Conservation (phyloP, 2,888 invertebrate species). For the Parthenolecanium corni region DNA sequence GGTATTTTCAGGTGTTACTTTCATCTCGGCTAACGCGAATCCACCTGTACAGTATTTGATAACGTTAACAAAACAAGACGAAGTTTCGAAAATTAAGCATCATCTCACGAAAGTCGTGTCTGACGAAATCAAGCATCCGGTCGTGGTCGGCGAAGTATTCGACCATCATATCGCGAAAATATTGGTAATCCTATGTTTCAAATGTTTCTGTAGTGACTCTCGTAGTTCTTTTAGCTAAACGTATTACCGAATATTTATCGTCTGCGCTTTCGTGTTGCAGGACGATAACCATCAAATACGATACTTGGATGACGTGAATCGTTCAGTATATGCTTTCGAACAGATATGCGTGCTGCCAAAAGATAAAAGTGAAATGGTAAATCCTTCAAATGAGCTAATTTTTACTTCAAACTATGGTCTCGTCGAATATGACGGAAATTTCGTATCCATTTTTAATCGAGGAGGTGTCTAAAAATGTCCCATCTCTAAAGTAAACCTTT, state of each 20-base stretch:
- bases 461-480: too few relatives aligned
- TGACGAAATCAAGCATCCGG: slow-evolving; percentile 36
- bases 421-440: too few relatives aligned
- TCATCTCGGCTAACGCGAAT: slow-evolving; percentile 41
- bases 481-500: too few relatives aligned
- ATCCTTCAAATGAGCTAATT: background rate
- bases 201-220: too few relatives aligned
- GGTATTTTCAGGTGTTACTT: slow-evolving; percentile 42
- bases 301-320: slow-evolving; percentile 43
- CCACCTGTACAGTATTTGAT: slow-evolving; percentile 43
- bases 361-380: slow-evolving; percentile 9
- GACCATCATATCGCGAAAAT: slow-evolving; percentile 48
- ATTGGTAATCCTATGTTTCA: slow-evolving; percentile 41
- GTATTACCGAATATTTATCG: too few relatives aligned
- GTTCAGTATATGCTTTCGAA: slow-evolving; percentile 40
- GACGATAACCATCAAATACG: slow-evolving; percentile 45
- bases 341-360: slow-evolving; percentile 11
- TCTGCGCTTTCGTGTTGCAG: slow-evolving; percentile 36
- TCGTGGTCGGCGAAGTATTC: slow-evolving; percentile 48
- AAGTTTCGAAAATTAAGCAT: slow-evolving; percentile 45
- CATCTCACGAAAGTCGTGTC: slow-evolving; percentile 41
- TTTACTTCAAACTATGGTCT: background rate
- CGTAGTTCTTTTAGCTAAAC: too few relatives aligned
- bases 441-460: too few relatives aligned
- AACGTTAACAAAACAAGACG: slow-evolving; percentile 47